Conservation (phyloP, 2,113 vertebrate species). For the Anser brachyrhynchus region DNA sequence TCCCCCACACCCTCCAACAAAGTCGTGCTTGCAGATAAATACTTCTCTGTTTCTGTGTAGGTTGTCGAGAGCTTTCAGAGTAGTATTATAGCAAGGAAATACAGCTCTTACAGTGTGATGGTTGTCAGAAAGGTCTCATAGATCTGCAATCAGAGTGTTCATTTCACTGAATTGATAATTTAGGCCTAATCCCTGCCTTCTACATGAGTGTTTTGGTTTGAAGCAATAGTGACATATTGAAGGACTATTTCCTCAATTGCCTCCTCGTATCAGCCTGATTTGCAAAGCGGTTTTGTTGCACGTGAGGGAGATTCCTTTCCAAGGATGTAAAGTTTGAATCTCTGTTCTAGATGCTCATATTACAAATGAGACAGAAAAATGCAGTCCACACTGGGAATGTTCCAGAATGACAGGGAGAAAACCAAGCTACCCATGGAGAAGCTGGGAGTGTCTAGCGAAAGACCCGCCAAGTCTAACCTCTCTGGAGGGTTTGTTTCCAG, state of each 20-base stretch:
- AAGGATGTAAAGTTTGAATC: not conserved
- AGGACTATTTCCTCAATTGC: not conserved
- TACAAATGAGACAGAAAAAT: not conserved
- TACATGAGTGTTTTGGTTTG: not conserved
- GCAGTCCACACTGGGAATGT: not conserved
- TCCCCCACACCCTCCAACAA: not conserved
- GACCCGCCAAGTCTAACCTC: not conserved
- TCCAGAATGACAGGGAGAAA: not conserved
- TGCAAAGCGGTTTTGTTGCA: not conserved
- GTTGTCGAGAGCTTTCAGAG: not conserved
- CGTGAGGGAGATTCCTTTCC: not conserved
- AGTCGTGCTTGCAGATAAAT: not conserved
- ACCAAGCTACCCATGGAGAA: not conserved
- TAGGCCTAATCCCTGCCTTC: not conserved
- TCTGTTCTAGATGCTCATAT: not conserved
- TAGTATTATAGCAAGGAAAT: not conserved
- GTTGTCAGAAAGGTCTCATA: not conserved
- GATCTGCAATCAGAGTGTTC: not conserved
- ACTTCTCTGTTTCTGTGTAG: not conserved
- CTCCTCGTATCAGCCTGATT: not conserved
- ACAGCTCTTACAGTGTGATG: not conserved
- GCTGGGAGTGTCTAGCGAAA: not conserved
- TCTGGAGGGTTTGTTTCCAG: not conserved
- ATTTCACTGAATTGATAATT: not conserved
- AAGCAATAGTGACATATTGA: not conserved